A percentile compares a stretch with the other conserved stretches of the same genome.
Conservation (phyloP, 2,888 invertebrate genomes). For the Tetramorium bicarinatum region DNA sequence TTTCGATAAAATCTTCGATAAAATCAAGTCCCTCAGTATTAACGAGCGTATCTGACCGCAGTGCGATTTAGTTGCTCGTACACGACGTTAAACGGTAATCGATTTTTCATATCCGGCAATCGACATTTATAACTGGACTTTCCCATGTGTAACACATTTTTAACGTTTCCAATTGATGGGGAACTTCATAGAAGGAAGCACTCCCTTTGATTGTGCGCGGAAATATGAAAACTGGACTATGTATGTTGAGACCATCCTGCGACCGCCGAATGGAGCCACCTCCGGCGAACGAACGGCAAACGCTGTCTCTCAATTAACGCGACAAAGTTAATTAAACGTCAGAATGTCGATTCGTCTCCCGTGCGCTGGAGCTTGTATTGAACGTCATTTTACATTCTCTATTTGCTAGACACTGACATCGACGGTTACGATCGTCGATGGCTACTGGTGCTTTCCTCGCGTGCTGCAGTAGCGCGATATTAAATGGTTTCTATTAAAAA, state of each 20-base stretch:
- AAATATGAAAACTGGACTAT: slow-evolving; percentile 38
- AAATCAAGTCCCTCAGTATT: not conserved
- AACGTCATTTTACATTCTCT: slow-evolving; percentile 45
- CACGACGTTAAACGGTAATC: slow-evolving; percentile 28
- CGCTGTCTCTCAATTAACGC: slow-evolving; percentile 57
- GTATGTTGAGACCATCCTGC: slow-evolving; percentile 7
- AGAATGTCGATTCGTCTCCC: slow-evolving; percentile 52
- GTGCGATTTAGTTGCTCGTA: not conserved
- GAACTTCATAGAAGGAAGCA: not conserved
- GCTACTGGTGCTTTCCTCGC: slow-evolving; percentile 29
- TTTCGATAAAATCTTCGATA: slow-evolving; percentile 5
- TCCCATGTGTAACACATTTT: slow-evolving; percentile 30
- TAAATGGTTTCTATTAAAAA: slow-evolving; percentile 52
- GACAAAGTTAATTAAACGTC: slow-evolving; percentile 64
- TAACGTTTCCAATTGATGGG: slow-evolving; percentile 35
- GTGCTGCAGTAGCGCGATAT: slow-evolving; percentile 34
- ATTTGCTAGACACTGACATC: slow-evolving; percentile 46
- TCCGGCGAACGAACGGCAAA: slow-evolving; percentile 2
- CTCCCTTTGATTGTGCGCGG: slow-evolving; percentile 11
- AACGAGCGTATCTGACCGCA: not conserved
- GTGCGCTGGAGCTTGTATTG: slow-evolving; percentile 23
- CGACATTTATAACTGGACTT: slow-evolving; percentile 35
- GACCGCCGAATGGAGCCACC: slow-evolving; percentile 18
- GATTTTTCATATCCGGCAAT: slow-evolving; percentile 9
- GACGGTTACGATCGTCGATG: slow-evolving; percentile 41